Evolutionary conservation across 2,113 vertebrate genomes (phyloP), one percentile per base, ranked within the genome.

Genomic region (Butorides virescens): DNA sequence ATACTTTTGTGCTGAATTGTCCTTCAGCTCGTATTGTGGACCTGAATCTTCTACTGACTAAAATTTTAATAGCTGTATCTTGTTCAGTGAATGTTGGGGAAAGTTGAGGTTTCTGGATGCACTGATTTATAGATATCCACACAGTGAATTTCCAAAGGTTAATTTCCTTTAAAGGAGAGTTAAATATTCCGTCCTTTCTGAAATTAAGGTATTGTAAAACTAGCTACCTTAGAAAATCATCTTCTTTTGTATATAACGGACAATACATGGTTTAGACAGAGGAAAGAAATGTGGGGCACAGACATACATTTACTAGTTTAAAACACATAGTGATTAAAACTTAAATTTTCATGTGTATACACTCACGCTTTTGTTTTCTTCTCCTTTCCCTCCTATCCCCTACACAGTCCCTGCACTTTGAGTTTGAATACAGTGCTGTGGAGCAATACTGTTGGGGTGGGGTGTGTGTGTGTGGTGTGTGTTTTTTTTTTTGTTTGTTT

Each of bases 21-120:
- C 8, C 22, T 90, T 9, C 5, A 30, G 8, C 7, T 72, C 0
- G 0, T 76, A n/a, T 27, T 75, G 11, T 39, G 73, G 67, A 42
- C 13, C 8, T 62, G 25, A 61, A 68, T 76, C 16, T 82, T 91
- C 30, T 70, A 15, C 15, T 87, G 30, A 42, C 30, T 72, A 23
- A 47, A 75, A 78, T 68, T 81, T 26, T 19, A 71, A 66, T 44
- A 68, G 2, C 6, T 88, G 4, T 34, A 15, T 55, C 32, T 76
- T 75, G 4, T 58, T 84, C 26, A 42, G 58, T 47, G 26, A 68
- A 26, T 81, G 50, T 29, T 71, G 13, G 12, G 8, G 34, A 80
- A 67, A 44, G 75, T 17, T 30, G 8, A 34, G 36, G 63, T 68
- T 74, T 78, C 46, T 63, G n/a, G 12, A 39, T 87, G 44, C 11